Evolutionary conservation across 2,888 invertebrate genomes (phyloP).

Genomic region (Epirrita christyi): DNA sequence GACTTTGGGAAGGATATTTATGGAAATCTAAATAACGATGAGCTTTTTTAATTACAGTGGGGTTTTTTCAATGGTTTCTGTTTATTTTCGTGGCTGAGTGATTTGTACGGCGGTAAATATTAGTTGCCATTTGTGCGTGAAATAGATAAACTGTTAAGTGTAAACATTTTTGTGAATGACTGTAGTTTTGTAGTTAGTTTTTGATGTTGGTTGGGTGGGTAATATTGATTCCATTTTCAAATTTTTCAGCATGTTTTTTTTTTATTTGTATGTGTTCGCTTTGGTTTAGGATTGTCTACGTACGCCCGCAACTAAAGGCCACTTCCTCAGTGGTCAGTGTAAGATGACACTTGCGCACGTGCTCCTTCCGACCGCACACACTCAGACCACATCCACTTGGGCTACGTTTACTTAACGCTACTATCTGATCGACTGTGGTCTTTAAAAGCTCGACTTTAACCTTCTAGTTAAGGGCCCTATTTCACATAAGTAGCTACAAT

Average conservation of each 20-base stretch:
- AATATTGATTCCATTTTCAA: not conserved
- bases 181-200: slow-evolving; percentile 8
- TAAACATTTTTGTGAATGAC: slow-evolving; percentile 25
- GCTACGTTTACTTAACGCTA: slow-evolving; percentile 19
- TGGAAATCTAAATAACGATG: slow-evolving; percentile 81
- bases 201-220: not conserved
- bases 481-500: too few relatives aligned
- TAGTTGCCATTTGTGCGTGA: slow-evolving; percentile 53
- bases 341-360: slow-evolving; percentile 53
- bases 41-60: slow-evolving; percentile 76
- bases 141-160: slow-evolving; percentile 51
- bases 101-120: slow-evolving; percentile 76
- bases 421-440: not conserved
- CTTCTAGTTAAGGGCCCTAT: too few relatives aligned
- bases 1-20: slow-evolving; percentile 66
- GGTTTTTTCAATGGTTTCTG: slow-evolving; percentile 73
- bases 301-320: not conserved
- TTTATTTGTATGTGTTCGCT: too few relatives aligned
- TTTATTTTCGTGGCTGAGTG: slow-evolving; percentile 77
- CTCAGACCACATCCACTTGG: slow-evolving; percentile 57
- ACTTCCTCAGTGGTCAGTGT: slow-evolving; percentile 31
- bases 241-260: too few relatives aligned
- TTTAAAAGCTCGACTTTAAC: not conserved
- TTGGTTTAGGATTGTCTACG: too few relatives aligned
- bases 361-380: slow-evolving; percentile 62